Conservation (phyloP, 2,797 vertebrate genomes). For the Scyliorhinus canicula region DNA sequence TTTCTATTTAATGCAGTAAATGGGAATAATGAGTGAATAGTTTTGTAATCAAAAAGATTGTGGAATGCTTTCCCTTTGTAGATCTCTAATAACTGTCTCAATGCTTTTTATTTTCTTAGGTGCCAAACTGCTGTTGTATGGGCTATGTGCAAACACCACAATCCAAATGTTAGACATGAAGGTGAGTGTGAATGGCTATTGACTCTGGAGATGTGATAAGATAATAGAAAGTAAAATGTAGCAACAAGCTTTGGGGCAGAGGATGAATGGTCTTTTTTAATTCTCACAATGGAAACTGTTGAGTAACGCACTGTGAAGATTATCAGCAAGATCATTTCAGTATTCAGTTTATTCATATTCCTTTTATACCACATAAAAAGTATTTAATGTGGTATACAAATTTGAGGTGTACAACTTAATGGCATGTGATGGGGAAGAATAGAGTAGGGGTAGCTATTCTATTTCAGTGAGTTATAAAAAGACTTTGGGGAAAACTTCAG, state of each 20-base stretch:
- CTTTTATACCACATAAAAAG: not conserved
- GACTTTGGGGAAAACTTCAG: too few relatives aligned
- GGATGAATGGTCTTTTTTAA: not conserved
- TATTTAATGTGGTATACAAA: not conserved
- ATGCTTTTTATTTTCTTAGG: constrained; percentile 48
- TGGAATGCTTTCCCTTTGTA: constrained; percentile 46
- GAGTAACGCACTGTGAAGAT: not conserved
- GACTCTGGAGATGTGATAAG: not conserved
- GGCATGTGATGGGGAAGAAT: not conserved
- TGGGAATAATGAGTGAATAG: not conserved
- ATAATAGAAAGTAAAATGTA: not conserved
- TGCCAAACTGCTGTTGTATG: constrained; percentile 65
- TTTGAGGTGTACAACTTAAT: not conserved
- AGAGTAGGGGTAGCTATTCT: not conserved
- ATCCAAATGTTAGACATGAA: constrained; percentile 78
- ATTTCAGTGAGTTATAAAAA: not conserved
- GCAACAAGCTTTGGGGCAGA: not conserved
- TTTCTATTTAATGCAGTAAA: not conserved
- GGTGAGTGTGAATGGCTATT: constrained; percentile 56
- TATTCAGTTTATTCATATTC: not conserved
- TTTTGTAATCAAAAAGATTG: not conserved
- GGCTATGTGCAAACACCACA: constrained; percentile 71
- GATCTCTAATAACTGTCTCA: not conserved
- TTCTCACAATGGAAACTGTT: not conserved
- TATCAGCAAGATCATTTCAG: not conserved